Evolutionary conservation across 2,797 vertebrate genomes (phyloP), one percentile per base, ranked within the genome.

Genomic region (Orientallactaga sibirica): DNA sequence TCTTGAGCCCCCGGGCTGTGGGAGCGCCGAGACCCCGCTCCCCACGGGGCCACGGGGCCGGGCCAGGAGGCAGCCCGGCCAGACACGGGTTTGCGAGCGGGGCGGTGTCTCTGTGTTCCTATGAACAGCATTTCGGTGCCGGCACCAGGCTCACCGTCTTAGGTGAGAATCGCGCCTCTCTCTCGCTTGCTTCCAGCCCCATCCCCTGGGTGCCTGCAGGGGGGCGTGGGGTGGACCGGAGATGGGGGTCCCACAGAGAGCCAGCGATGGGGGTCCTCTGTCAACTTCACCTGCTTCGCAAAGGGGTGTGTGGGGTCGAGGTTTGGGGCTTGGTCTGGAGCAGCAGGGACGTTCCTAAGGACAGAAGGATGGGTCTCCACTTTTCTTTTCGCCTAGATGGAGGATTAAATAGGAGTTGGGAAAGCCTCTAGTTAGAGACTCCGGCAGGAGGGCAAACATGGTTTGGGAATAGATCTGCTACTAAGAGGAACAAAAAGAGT

Each of bases 71-170:
- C 24, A 64, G 29, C 6, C 15, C 27, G 14, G 3, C 15, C 11
- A 29, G 10, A 22, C 5, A 2, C 22, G 3, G 24, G 75, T 88
- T 80, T 68, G 87, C 0, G 67, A 9, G 1, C 16, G 24, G n/a
- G 91, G 0, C 88, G 78, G 43, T 33, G 71, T 11, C 94, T 96
- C 97, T 97, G 98, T 97, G 93, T 73, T 70, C 96, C 73, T 97
- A 95, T 86, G 97, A 97, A 96, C 98, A 94, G 93, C 37, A 88
- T 95, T 97, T 98, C 93, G 98, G 98, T 55, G 74, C 90, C 1
- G 98, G 98, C 93, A 98, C 98, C 88, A 98, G 97, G 97, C 98
- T 99, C 95, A 98, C 97, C 0, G 98, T 98, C 90, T n/a, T 98
- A 68, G 98, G 98, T 98, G 97, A 98, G 98, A 33, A 41, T 6